These are phyloP conservation scores for Porites australiensis DNA, from an alignment of 64 coral and sea anemone genomes.

Conservation along the genomic window DNA sequence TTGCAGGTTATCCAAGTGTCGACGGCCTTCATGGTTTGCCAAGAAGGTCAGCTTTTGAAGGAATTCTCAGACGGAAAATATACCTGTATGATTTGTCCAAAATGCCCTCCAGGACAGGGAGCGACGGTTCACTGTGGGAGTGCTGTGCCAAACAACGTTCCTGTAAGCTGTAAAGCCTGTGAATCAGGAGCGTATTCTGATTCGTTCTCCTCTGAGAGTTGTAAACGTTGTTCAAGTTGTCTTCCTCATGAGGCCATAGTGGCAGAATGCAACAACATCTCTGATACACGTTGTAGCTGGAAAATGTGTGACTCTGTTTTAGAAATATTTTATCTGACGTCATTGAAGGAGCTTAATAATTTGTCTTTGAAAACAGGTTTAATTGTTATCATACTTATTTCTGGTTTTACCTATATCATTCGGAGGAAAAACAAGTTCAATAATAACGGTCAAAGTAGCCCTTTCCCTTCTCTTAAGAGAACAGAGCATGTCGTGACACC, in stretches of 20 bases:
- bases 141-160: neutral
- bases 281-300: slow-evolving; percentile 5
- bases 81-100: neutral
- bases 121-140: neutral
- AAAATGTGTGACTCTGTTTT: neutral
- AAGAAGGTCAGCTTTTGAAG: neutral
- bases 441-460: neutral
- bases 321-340: neutral
- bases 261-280: neutral
- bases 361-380: fast-evolving
- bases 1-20: neutral
- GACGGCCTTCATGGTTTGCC: neutral
- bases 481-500: too few species aligned
- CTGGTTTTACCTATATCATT: too few species aligned
- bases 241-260: neutral
- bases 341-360: neutral
- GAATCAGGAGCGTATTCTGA: neutral
- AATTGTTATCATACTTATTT: neutral
- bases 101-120: slow-evolving; percentile 9
- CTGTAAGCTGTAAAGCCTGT: slow-evolving; percentile 2
- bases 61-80: neutral
- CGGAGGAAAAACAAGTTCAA: neutral
- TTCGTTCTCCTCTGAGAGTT: neutral
- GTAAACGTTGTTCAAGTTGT: slow-evolving; percentile 7
- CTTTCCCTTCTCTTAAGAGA: neutral